phyloP scores from a whole-genome alignment of 2,797 vertebrate genomes.

The Poecilia gillii region DNA sequence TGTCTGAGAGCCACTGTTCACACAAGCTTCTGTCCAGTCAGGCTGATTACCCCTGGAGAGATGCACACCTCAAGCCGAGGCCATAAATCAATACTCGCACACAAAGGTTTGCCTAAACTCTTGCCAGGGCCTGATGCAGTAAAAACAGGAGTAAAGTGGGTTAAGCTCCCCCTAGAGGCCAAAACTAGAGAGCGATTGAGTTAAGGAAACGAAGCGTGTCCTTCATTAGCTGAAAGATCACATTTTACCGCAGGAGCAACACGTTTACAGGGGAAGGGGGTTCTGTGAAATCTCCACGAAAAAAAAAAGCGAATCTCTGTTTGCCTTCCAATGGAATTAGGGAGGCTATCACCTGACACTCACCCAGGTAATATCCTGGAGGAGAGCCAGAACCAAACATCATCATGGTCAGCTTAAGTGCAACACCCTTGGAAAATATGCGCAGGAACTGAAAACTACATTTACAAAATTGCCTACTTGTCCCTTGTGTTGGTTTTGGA shows the following conservation, averaged over 20 bases:
- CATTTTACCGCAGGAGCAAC: constrained; percentile 77
- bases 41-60: constrained; percentile 65
- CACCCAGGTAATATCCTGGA: constrained; percentile 78
- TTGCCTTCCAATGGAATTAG: constrained; percentile 82
- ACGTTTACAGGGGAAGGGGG: constrained; percentile 73
- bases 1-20: constrained; percentile 78
- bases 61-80: constrained; percentile 60
- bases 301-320: constrained; percentile 71
- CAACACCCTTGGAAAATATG: constrained; percentile 77
- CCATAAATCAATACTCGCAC: constrained; percentile 75
- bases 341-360: constrained; percentile 80
- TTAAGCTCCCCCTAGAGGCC: constrained; percentile 79
- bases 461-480: constrained; percentile 76
- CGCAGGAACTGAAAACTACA: constrained; percentile 79
- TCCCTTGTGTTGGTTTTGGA: constrained; percentile 84
- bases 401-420: constrained; percentile 65
- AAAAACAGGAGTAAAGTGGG: constrained; percentile 64
- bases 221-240: constrained; percentile 80
- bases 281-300: constrained; percentile 74
- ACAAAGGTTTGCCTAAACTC: constrained; percentile 72
- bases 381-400: constrained; percentile 70
- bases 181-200: constrained; percentile 65
- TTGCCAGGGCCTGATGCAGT: constrained; percentile 67
- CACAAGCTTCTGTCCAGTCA: constrained; percentile 66
- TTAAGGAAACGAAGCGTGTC: constrained; percentile 76